phyloP scores from a whole-genome alignment of 2,797 vertebrate species.

The Spondyliosoma cantharus region DNA sequence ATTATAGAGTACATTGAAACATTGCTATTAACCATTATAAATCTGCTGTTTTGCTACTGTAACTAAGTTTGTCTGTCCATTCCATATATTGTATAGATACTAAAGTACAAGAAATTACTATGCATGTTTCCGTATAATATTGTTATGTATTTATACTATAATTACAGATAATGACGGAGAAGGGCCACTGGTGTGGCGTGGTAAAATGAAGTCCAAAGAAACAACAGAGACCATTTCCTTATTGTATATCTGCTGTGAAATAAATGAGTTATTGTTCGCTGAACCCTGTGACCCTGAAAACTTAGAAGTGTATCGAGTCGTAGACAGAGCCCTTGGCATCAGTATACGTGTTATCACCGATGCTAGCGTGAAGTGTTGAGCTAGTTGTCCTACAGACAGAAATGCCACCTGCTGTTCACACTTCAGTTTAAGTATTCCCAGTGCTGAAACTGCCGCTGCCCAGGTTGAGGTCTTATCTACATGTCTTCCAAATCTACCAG shows the following conservation, averaged over 20 bases:
- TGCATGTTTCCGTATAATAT: constrained; percentile 86
- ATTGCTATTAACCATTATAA: constrained; percentile 86
- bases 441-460: constrained; percentile 70
- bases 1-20: constrained; percentile 86
- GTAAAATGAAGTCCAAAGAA: constrained; percentile 80
- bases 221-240: constrained; percentile 71
- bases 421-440: constrained; percentile 65
- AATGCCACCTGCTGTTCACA: constrained; percentile 81
- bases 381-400: constrained; percentile 80
- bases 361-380: constrained; percentile 64
- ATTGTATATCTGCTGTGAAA: constrained; percentile 68
- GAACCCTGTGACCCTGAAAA: constrained; percentile 82
- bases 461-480: constrained; percentile 60
- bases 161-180: constrained; percentile 83
- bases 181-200: constrained; percentile 83
- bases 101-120: constrained; percentile 89
- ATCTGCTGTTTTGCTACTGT: constrained; percentile 89
- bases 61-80: constrained; percentile 91
- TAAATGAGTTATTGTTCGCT: constrained; percentile 62
- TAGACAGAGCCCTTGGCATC: constrained; percentile 92
- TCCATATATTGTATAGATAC: constrained; percentile 91
- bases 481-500: constrained; percentile 59
- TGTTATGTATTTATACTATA: constrained; percentile 86
- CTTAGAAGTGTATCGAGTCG: constrained; percentile 81
- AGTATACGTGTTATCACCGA: constrained; percentile 59